Evolutionary conservation across 2,888 invertebrate genomes (phyloP), one percentile per base, ranked within the genome.

Genomic region (Vanessa cardui): DNA sequence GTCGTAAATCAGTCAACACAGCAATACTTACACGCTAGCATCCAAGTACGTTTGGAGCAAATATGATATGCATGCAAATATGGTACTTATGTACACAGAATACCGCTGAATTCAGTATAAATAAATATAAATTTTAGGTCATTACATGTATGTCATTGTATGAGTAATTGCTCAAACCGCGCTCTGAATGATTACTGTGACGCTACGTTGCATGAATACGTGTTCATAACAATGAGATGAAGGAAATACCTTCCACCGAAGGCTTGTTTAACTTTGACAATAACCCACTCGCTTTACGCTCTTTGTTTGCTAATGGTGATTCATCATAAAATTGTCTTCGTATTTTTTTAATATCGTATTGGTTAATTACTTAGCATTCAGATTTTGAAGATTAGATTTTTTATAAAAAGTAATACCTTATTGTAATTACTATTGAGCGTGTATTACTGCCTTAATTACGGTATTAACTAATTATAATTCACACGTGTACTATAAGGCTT

Each of bases 121-220:
- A 49, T 21, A 21, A 12, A 26, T 50, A 44, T 15, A n/a, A 12
- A 39, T 39, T 39, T 47, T 8, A 49, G 47, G 49, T 39, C 16
- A 56, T 54, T 33, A 39, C n/a, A 21, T 33, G 21, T 44, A 49
- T 12, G 9, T 21, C 2, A 21, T n/a, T 58, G 64, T 64, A 50
- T 58, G 20, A 64, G 44, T 64, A 64, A 64, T 64, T 64, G 64
- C 58, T 64, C 44, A n/a, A 56, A 64, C 58, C 64, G 26, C 58
- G 58, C 47, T 64, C 33, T 58, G 64, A 62, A 62, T 39, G 61
- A 58, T 58, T 58, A 49, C 64, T 58, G 58, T 21, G 58, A 52
- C 49, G 63, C 49, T 64, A 44, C 58, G 64, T 64, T 56, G 45
- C 56, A 56, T 16, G 33, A n/a, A 52, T 26, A 33, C 54, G 39